Base-by-base conservation (phyloP, 2,113 vertebrate genomes). In the Tretioscincus oriximinensis region DNA sequence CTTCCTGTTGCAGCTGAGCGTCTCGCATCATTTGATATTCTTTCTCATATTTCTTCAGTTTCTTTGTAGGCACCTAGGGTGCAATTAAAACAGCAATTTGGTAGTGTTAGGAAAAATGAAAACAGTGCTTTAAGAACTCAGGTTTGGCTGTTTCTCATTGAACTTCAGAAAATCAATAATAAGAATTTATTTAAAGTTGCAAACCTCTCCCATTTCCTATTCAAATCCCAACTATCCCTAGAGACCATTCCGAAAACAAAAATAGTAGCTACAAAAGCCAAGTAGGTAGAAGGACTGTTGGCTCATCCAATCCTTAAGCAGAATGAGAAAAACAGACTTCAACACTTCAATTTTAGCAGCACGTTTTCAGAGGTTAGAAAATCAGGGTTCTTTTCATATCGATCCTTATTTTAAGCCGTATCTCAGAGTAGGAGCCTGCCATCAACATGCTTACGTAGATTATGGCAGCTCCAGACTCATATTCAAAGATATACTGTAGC, bases 11-110 rank as follows among this genome's bases (percentile, higher is more conserved):
- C 64, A 99, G 94, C 93, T 99, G 98, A 66, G 95, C 98, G 93
- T 99, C 98, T 78, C 96, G 95, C 95, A 97, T 95, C 0, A 96
- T 94, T 90, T 98, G 98, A 91, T 99, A 99, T 76, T 99, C 98
- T 93, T 96, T 97, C 92, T 99, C 98, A 96, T 99, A 99, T 95
- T 99, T 99, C 96, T 99, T 99, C 87, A 99, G 95, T 92, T 99
- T 99, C 93, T 99, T 99, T 31, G 97, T 98, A 68, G 98, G 97
- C 84, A 99, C 98, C 98, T 99, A 90, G 58, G 75, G 31, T 74
- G 76, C 0, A 87, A 47, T 88, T 69, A 64, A 67, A 80, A 58
- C 16, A 85, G 87, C 82, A 31, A 60, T 2, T 9, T 35, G 81
- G 77, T 58, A 83, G 47, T 73, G 76, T 86, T 60, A 0, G 84